These are phyloP conservation scores for Pithys albifrons DNA, from an alignment of 2,113 vertebrate genomes.

Conservation along the genomic window DNA sequence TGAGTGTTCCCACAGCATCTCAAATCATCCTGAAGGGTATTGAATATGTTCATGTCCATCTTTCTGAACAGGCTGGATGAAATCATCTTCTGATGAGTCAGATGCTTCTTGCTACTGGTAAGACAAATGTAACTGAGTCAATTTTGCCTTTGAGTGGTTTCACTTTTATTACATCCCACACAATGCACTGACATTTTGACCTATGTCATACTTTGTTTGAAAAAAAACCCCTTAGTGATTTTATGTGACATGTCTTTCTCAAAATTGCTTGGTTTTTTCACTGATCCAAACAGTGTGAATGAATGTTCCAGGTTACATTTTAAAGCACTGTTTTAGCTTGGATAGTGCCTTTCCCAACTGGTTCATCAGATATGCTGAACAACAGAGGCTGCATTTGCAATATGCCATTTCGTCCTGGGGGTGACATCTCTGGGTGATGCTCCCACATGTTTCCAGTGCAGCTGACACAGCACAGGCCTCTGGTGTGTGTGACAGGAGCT, in stretches of 20 bases:
- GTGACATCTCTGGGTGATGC: not conserved
- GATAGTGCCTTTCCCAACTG: not conserved
- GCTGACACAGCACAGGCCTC: fast-evolving
- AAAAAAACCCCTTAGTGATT: not conserved
- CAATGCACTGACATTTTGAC: not conserved
- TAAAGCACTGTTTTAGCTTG: not conserved
- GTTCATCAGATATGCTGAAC: not conserved
- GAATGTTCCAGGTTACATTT: not conserved
- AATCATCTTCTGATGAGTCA: not conserved
- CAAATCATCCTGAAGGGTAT: not conserved
- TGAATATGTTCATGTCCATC: not conserved
- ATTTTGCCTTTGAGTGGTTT: not conserved
- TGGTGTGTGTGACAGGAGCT: not conserved
- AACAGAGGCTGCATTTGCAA: not conserved
- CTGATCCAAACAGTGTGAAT: not conserved
- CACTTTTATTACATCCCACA: not conserved
- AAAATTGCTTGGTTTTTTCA: not conserved
- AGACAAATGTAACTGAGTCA: not conserved
- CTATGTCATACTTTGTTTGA: not conserved
- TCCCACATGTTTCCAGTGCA: not conserved
- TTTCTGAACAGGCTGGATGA: not conserved
- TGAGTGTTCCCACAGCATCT: not conserved
- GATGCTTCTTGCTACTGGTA: not conserved
- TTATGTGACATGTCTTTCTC: not conserved
- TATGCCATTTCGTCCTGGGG: not conserved